These are phyloP conservation scores for Fragum fragum DNA, from an alignment of 2,888 invertebrate genomes.

Conservation along the genomic window DNA sequence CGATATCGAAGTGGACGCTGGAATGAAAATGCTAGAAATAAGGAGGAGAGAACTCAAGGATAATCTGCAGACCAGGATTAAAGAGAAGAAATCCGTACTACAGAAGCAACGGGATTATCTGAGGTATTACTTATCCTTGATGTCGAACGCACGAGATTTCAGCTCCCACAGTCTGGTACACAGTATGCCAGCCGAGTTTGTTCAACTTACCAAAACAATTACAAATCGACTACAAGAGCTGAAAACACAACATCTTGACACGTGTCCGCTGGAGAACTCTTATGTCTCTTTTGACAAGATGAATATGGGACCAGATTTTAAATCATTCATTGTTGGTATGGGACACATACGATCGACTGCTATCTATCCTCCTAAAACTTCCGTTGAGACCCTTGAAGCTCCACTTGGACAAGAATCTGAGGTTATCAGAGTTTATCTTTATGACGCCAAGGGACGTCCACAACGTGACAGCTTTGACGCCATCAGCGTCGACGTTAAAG, in stretches of 20 bases:
- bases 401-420: constrained; percentile 68
- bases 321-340: constrained; percentile 66
- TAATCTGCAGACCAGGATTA: constrained; percentile 62
- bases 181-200: constrained; percentile 72
- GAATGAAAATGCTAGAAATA: constrained; percentile 69
- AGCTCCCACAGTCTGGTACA: constrained; percentile 67
- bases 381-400: constrained; percentile 70
- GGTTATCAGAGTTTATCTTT: constrained; percentile 69
- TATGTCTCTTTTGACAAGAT: constrained; percentile 69
- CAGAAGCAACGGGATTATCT: constrained; percentile 69
- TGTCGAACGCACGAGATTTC: constrained; percentile 69
- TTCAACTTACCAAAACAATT: constrained; percentile 65
- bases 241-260: constrained; percentile 65
- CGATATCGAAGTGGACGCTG: constrained; percentile 70
- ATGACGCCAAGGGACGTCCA: constrained; percentile 69
- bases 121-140: constrained; percentile 64
- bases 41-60: constrained; percentile 68
- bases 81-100: constrained; percentile 68
- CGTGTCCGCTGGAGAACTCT: constrained; percentile 70
- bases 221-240: constrained; percentile 58
- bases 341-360: constrained; percentile 71
- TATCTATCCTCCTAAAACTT: constrained; percentile 72
- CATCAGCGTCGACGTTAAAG: constrained; percentile 67
- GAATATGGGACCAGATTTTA: constrained; percentile 68
- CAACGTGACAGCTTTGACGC: constrained; percentile 71